Evolutionary conservation across 2,797 vertebrate species (phyloP).

Genomic region (Helarctos malayanus): DNA sequence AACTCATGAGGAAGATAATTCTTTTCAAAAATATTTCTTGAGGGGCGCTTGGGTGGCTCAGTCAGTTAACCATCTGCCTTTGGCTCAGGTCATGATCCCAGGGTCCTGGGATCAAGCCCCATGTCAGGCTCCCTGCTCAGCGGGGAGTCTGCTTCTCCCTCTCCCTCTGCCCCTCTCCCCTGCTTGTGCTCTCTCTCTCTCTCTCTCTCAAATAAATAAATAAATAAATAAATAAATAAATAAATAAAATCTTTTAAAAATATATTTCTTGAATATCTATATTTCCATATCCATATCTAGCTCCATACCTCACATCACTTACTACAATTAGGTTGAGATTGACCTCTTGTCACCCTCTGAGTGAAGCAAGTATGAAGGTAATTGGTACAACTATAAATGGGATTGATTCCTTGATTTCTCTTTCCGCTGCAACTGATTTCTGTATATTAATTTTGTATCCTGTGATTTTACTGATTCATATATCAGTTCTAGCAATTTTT

Average conservation of each 20-base stretch:
- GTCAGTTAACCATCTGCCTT: neutral
- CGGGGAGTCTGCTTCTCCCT: neutral
- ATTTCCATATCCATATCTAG: neutral
- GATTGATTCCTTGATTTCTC: neutral
- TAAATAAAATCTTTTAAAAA: neutral
- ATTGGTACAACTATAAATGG: neutral
- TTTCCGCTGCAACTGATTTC: neutral
- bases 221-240: neutral
- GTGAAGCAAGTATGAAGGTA: neutral
- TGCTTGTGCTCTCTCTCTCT: neutral
- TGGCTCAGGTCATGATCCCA: neutral
- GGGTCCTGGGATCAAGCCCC: neutral
- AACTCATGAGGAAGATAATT: neutral
- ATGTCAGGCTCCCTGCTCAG: neutral
- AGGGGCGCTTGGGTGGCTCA: neutral
- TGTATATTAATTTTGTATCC: neutral
- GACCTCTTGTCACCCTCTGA: neutral
- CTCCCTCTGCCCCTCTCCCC: neutral
- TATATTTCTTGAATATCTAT: neutral
- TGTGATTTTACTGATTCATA: neutral
- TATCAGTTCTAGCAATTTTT: neutral
- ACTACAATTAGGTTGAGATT: neutral
- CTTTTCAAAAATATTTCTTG: conserved; percentile 6
- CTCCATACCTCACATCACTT: neutral
- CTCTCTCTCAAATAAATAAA: neutral